Evolutionary conservation across 2,113 vertebrate species (phyloP).

Genomic region (Chlamydotis undulata): DNA sequence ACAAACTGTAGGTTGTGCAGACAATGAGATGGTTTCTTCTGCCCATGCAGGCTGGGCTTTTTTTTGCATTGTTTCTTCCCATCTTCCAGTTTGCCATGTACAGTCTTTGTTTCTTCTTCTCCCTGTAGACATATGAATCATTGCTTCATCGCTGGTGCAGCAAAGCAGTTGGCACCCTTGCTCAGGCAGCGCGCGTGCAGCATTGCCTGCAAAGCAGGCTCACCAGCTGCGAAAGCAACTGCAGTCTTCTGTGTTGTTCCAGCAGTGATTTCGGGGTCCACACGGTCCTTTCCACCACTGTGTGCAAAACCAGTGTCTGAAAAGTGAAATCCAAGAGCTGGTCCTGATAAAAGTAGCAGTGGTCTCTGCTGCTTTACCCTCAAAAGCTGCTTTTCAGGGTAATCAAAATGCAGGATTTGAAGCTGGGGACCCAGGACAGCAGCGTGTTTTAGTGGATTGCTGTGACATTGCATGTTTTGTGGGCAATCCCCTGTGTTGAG

Average conservation of each 20-base stretch:
- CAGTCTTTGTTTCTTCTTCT: background rate
- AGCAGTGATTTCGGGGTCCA: background rate
- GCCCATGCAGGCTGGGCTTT: background rate
- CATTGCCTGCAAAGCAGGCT: conserved; percentile 9
- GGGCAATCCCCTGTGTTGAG: background rate
- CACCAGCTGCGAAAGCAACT: background rate
- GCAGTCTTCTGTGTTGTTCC: background rate
- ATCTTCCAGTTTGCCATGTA: background rate
- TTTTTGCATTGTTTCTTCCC: background rate
- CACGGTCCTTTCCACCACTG: rapidly evolving
- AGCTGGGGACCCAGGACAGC: rapidly evolving
- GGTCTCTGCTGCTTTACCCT: background rate
- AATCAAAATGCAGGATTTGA: background rate
- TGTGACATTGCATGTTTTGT: background rate
- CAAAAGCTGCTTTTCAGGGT: background rate
- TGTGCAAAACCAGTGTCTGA: background rate
- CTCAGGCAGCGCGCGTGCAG: background rate
- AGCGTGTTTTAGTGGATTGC: background rate
- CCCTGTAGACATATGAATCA: background rate
- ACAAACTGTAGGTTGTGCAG: background rate
- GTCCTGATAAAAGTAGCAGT: background rate
- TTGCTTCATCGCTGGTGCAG: background rate
- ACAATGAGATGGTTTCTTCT: background rate
- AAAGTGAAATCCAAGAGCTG: background rate
- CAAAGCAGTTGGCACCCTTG: conserved; percentile 1